Percentiles rank a stretch among this genome's conserved stretches.
Evolutionary conservation across 1,140 invertebrate species (phyloP).

Genomic region (Euborellia annulipes): DNA sequence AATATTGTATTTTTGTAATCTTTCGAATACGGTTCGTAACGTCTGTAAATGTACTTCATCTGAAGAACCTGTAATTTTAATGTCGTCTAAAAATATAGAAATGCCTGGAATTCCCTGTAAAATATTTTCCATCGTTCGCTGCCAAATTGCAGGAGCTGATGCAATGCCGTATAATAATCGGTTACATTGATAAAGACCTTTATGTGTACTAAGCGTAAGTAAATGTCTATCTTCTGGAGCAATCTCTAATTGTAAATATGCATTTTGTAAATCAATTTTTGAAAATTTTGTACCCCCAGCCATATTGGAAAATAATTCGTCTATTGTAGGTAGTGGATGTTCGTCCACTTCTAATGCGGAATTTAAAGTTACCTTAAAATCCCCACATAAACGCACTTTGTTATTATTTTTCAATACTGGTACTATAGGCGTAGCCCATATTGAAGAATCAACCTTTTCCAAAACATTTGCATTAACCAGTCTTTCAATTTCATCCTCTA

Average conservation of each 20-base stretch:
- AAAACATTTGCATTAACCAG: slow-evolving; percentile 21
- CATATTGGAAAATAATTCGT: slow-evolving; percentile 17
- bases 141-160: slow-evolving; percentile 22
- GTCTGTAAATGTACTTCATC: slow-evolving; percentile 9
- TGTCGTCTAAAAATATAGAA: slow-evolving; percentile 22
- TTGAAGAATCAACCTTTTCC: slow-evolving; percentile 20
- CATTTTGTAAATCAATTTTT: slow-evolving; percentile 16
- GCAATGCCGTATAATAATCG: slow-evolving; percentile 22
- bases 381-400: slow-evolving; percentile 24
- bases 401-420: slow-evolving; percentile 24
- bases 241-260: slow-evolving; percentile 17
- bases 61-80: slow-evolving; percentile 15
- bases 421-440: slow-evolving; percentile 29
- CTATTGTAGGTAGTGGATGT: slow-evolving; percentile 16
- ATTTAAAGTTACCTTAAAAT: slow-evolving; percentile 21
- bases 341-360: slow-evolving; percentile 13
- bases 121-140: slow-evolving; percentile 19
- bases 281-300: slow-evolving; percentile 13
- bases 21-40: slow-evolving; percentile 12
- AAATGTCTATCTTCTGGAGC: slow-evolving; percentile 18
- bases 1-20: slow-evolving; percentile 15
- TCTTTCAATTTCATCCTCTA: slow-evolving; percentile 18
- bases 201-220: slow-evolving; percentile 24
- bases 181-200: slow-evolving; percentile 22
- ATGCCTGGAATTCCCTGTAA: slow-evolving; percentile 15